phyloP scores from a whole-genome alignment of 2,797 vertebrate genomes.

The Toxotes lorentzi region DNA sequence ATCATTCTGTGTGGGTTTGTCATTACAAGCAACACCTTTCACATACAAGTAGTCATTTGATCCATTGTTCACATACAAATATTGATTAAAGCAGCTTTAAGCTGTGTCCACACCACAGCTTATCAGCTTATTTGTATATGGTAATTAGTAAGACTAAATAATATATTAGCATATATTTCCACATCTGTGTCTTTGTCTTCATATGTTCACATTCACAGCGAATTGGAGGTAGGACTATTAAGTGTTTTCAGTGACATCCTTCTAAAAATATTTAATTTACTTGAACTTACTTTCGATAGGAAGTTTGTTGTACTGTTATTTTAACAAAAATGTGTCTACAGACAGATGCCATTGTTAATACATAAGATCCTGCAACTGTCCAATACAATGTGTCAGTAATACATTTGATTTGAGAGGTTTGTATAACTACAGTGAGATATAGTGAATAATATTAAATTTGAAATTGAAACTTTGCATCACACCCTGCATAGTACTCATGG shows the following conservation, averaged over 20 bases:
- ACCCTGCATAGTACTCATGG: not conserved
- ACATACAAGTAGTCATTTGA: not conserved
- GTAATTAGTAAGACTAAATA: not conserved
- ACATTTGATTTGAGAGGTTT: not conserved
- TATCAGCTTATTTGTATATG: not conserved
- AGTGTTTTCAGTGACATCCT: not conserved
- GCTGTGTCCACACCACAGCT: not conserved
- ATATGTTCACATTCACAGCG: constrained; percentile 11
- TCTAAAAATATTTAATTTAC: too few species aligned
- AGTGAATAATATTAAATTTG: not conserved
- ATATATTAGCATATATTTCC: constrained; percentile 23
- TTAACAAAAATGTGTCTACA: not conserved
- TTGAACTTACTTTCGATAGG: too few species aligned
- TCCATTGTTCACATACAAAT: not conserved
- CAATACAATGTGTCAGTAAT: not conserved
- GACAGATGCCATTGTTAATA: not conserved
- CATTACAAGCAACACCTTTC: too few species aligned
- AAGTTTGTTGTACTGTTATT: not conserved
- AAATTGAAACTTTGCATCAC: not conserved
- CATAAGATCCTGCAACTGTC: too few species aligned
- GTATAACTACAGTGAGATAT: not conserved
- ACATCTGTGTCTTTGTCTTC: constrained; percentile 8
- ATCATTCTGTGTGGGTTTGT: too few species aligned
- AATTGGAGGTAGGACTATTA: constrained; percentile 6
- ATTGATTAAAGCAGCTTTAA: not conserved